phyloP scores from a whole-genome alignment of 2,113 vertebrate genomes.

The Microcebus murinus region DNA sequence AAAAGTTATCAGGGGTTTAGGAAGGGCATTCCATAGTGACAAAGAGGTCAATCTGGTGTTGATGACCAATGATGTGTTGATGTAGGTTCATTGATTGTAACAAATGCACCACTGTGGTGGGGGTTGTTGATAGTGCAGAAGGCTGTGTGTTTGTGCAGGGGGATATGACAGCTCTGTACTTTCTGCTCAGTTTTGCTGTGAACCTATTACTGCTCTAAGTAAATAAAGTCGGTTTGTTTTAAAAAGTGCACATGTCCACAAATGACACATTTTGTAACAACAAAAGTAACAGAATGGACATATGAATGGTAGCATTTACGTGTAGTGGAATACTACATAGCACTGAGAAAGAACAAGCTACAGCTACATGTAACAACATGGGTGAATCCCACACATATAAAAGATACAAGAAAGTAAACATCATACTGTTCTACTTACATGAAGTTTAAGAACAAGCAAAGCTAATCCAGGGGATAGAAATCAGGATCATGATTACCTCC shows the following conservation, averaged over 20 bases:
- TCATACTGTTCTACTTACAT: neutral
- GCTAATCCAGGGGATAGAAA: neutral
- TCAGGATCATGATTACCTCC: neutral
- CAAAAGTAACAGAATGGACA: neutral
- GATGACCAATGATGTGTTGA: neutral
- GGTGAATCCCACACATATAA: neutral
- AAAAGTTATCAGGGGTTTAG: neutral
- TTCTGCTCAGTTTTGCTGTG: neutral
- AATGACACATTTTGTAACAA: constrained; percentile 11
- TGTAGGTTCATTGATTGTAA: neutral
- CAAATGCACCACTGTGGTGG: neutral
- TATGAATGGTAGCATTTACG: neutral
- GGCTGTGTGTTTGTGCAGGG: neutral
- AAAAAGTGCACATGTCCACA: neutral
- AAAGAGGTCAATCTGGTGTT: neutral
- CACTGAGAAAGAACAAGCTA: neutral
- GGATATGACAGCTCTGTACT: neutral
- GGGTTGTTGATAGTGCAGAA: neutral
- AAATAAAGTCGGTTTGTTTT: neutral
- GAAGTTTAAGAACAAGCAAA: neutral
- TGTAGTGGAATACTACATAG: neutral
- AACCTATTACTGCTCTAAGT: neutral
- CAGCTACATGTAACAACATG: neutral
- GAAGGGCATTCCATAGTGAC: neutral
- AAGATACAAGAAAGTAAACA: neutral